Percentiles rank a stretch among this genome's conserved stretches.
Evolutionary conservation across 1,140 invertebrate species (phyloP).

Genomic region (Panagrolaimus sp.): DNA sequence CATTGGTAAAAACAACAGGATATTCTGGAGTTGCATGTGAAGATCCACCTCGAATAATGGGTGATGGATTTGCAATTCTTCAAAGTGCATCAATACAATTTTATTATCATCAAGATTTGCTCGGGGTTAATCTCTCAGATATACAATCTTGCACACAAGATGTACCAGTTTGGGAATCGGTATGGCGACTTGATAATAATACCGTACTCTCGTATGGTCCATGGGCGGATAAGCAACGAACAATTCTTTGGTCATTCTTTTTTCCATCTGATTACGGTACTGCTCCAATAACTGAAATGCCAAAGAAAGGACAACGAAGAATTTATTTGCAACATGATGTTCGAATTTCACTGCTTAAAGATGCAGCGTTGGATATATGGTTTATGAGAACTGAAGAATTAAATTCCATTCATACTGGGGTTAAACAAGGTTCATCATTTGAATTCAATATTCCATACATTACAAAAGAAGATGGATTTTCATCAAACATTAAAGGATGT

Average conservation of each 20-base stretch:
- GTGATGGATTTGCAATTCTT: slow-evolving; percentile 91
- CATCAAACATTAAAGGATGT: slow-evolving; percentile 55
- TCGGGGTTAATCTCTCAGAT: slow-evolving; percentile 37
- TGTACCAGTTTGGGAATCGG: slow-evolving; percentile 52
- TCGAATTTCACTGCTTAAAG: slow-evolving; percentile 42
- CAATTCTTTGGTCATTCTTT: slow-evolving; percentile 91
- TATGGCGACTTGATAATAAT: slow-evolving; percentile 70
- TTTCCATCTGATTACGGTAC: slow-evolving; percentile 75
- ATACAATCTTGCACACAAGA: slow-evolving; percentile 28
- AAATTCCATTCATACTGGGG: slow-evolving; percentile 47
- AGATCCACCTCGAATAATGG: slow-evolving; percentile 93
- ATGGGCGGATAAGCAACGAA: slow-evolving; percentile 91
- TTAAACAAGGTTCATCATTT: slow-evolving; percentile 50
- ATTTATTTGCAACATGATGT: slow-evolving; percentile 48
- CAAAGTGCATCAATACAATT: slow-evolving; percentile 74
- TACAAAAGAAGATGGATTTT: slow-evolving; percentile 50
- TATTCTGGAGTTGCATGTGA: slow-evolving; percentile 81
- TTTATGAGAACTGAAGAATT: slow-evolving; percentile 57
- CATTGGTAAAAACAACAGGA: slow-evolving; percentile 40
- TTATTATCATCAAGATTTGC: slow-evolving; percentile 55
- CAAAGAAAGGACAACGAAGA: slow-evolving; percentile 45
- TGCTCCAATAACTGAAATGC: slow-evolving; percentile 47
- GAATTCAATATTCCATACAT: slow-evolving; percentile 40
- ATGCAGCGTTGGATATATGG: slow-evolving; percentile 54
- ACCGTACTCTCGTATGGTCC: slow-evolving; percentile 96